A percentile compares a stretch with the other conserved stretches of the same genome.
Evolutionary conservation across 1,140 invertebrate species (phyloP).

Genomic region (Heterodera carotae): DNA sequence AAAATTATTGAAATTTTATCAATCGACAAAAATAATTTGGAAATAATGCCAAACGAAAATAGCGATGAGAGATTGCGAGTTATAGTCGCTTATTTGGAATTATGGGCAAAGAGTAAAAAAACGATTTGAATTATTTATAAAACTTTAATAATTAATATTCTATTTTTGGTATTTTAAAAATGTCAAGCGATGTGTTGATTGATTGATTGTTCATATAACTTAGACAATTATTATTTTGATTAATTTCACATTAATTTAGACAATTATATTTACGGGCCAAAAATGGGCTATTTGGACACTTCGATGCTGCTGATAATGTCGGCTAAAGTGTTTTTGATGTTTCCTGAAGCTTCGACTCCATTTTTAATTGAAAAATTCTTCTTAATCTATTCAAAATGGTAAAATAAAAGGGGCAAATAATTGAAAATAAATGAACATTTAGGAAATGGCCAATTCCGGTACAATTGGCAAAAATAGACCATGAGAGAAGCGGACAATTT

Average conservation of each 20-base stretch:
- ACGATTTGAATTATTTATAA: background rate
- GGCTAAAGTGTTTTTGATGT: slow-evolving; percentile 7
- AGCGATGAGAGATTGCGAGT: background rate
- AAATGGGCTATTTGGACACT: slow-evolving; percentile 8
- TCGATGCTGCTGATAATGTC: background rate
- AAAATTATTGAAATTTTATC: background rate
- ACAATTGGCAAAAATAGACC: background rate
- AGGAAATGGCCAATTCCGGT: slow-evolving; percentile 16
- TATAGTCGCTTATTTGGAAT: background rate
- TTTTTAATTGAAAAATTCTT: slow-evolving; percentile 18
- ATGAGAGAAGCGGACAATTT: background rate
- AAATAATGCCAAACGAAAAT: background rate
- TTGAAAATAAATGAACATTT: background rate
- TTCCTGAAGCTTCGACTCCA: slow-evolving; percentile 2
- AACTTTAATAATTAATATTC: background rate
- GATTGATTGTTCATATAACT: too few relatives aligned
- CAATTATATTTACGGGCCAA: background rate
- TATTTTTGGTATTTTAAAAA: too few relatives aligned
- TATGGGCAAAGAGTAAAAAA: background rate
- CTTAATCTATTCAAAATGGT: slow-evolving; percentile 19
- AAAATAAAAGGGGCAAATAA: background rate
- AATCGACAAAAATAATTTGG: background rate
- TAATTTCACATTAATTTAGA: too few relatives aligned
- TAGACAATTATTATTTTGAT: too few relatives aligned
- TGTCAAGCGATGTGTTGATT: too few relatives aligned